Conservation (phyloP, 1,140 invertebrate species). For the Globodera rostochiensis region DNA sequence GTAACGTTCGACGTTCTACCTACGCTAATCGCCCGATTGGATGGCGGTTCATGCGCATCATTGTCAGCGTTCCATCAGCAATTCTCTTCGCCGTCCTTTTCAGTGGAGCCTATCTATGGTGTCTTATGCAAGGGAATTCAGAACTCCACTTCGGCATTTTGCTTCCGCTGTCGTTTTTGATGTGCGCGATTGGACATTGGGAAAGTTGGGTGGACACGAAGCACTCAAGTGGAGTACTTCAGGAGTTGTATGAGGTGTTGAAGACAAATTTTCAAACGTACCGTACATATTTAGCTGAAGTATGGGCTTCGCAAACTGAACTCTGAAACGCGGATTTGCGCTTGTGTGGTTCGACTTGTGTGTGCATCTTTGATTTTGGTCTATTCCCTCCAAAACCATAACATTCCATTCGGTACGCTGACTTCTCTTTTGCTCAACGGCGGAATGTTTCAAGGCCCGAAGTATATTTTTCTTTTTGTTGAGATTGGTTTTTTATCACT, state of each 20-base stretch:
- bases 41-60: constrained; percentile 22
- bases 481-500: background rate
- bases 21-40: constrained; percentile 19
- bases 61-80: constrained; percentile 21
- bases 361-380: constrained; percentile 36
- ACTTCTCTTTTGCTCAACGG: constrained; percentile 32
- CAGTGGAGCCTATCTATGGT: constrained; percentile 38
- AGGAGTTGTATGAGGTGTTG: constrained; percentile 47
- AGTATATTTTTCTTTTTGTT: constrained; percentile 27
- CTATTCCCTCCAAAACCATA: constrained; percentile 27
- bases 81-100: constrained; percentile 33
- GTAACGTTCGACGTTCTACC: constrained; percentile 19
- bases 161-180: constrained; percentile 42
- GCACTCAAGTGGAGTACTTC: constrained; percentile 42
- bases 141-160: constrained; percentile 21
- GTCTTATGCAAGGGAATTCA: constrained; percentile 10
- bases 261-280: background rate
- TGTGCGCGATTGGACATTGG: constrained; percentile 58
- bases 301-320: constrained; percentile 56
- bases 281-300: constrained; percentile 51
- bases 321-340: constrained; percentile 41
- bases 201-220: constrained; percentile 54
- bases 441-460: constrained; percentile 26
- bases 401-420: constrained; percentile 33
- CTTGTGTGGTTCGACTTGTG: constrained; percentile 41